Conservation (phyloP, 2,797 vertebrate genomes). For the Mionectes olivaceus region DNA sequence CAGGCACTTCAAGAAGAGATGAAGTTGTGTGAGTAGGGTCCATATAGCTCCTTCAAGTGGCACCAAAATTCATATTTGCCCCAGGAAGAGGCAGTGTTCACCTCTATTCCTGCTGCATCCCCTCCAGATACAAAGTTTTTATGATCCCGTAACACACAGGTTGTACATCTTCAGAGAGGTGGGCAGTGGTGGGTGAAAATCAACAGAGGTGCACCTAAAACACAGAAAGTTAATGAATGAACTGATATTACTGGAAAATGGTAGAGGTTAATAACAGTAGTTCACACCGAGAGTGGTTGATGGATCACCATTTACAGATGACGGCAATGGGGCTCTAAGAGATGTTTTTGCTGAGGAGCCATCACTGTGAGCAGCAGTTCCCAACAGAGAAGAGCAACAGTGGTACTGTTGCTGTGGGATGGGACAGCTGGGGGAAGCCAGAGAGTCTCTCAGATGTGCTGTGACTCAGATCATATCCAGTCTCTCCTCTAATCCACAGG, state of each 20-base stretch:
- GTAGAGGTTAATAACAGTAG: not conserved
- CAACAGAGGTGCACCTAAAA: not conserved
- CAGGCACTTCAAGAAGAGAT: not conserved
- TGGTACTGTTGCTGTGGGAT: not conserved
- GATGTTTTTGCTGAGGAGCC: not conserved
- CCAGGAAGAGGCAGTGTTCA: not conserved
- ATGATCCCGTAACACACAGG: not conserved
- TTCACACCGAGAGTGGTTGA: not conserved
- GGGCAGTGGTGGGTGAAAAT: not conserved
- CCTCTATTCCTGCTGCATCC: not conserved
- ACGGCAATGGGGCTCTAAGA: not conserved
- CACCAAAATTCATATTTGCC: not conserved
- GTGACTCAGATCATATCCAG: not conserved
- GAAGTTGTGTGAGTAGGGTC: not conserved
- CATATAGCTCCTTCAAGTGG: not conserved
- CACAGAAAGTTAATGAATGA: not conserved
- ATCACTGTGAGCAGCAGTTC: not conserved
- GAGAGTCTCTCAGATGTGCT: not conserved
- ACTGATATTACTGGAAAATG: not conserved
- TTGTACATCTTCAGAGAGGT: not conserved
- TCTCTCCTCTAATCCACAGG: not conserved
- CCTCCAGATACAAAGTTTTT: not conserved
- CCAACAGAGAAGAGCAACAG: not conserved
- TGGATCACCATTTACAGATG: not conserved
- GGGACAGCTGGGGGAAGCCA: not conserved